Base-by-base conservation (phyloP, 2,113 vertebrate genomes). In the Notiomystis cincta region DNA sequence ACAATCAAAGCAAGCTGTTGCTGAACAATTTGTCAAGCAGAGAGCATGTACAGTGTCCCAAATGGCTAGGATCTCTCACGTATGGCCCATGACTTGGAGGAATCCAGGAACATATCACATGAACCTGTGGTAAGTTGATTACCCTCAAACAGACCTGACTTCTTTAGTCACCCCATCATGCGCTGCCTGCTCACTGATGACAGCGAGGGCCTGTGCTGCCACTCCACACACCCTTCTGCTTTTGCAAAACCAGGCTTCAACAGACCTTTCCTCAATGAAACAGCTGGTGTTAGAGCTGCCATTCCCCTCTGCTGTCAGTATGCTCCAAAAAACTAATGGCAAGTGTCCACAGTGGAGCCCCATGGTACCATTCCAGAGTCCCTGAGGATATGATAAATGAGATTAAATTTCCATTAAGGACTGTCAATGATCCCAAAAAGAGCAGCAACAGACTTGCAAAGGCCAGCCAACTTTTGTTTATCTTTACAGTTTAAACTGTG, bases 141-240 rank as follows among this genome's bases (percentile, higher is more conserved):
- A 78, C 20, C 22, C 64, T n/a, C 24, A 79, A 92, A 78, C 37
- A 95, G 89, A 80, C n/a, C 80, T 75, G 93, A 61, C 57, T 94
- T 85, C 58, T 61, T 97, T 92, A 97, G 94, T 97, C 97, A 97
- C 87, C 44, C 78, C 60, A 35, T 96, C 96, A 96, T 91, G 90
- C 3, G 54, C 95, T 93, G 85, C 73, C 57, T 58, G 48, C 61
- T 85, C 86, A 64, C 76, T 94, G 90, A 92, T 61, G 90, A 94
- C 95, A 95, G 80, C 0, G 9, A 65, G 65, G 61, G 67, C 78
- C 86, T 0, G 4, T 10, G 24, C 71, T 1, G 2, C 47, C 0
- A 1, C 86, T 90, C 75, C 85, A 96, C 95, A 95, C 95, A 60
- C 95, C 94, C 96, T 95, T 92, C 94, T 95, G 89, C 94, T 95